phyloP scores from a whole-genome alignment of 2,797 vertebrate genomes.

The Molothrus aeneus region DNA sequence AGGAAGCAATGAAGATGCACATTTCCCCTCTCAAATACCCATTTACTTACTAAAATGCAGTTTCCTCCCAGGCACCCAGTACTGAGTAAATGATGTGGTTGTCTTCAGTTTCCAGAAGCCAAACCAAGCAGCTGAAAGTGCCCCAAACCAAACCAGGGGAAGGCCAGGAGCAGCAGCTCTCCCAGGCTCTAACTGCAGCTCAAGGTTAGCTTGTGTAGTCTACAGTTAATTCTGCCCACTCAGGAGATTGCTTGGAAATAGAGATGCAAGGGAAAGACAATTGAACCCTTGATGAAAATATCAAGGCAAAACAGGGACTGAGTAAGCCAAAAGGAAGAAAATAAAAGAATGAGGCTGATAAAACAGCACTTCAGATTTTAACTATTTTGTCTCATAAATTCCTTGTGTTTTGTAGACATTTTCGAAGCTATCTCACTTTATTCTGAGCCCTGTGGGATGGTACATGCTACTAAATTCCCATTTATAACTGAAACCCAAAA shows the following conservation, averaged over 20 bases:
- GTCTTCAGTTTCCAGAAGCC: background rate
- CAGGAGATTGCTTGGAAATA: background rate
- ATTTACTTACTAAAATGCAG: background rate
- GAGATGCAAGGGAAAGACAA: constrained; percentile 11
- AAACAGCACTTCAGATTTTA: background rate
- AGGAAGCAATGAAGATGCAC: constrained; percentile 22
- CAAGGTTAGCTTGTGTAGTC: constrained; percentile 36
- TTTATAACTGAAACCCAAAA: background rate
- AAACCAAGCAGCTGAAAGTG: background rate
- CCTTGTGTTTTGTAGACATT: background rate
- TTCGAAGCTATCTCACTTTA: background rate
- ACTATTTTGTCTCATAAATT: background rate
- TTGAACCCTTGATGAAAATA: background rate
- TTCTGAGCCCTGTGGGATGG: background rate
- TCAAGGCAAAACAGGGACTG: background rate
- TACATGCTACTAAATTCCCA: background rate
- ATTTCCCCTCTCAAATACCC: background rate
- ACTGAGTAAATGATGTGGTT: background rate
- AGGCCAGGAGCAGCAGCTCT: background rate
- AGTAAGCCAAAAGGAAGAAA: background rate
- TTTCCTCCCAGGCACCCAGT: background rate
- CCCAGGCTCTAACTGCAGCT: background rate
- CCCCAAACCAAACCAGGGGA: background rate
- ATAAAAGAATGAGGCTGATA: background rate
- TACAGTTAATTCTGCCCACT: constrained; percentile 19